Evolutionary conservation across 2,797 vertebrate genomes (phyloP), one percentile per base, ranked within the genome.

Genomic region (Phaenicophaeus curvirostris): DNA sequence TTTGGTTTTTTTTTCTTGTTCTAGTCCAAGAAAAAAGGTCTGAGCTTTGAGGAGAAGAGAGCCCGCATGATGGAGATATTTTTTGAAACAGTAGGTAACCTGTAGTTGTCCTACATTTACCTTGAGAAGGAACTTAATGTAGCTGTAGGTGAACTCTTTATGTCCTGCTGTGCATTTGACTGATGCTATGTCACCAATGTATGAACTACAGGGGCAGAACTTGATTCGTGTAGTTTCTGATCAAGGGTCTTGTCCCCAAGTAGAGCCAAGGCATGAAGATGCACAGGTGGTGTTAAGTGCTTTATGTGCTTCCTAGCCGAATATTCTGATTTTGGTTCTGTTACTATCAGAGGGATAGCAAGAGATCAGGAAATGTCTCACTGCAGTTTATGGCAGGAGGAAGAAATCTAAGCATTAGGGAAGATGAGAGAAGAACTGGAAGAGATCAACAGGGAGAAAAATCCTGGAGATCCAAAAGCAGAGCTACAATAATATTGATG

Each of bases 31-130:
- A 99, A 99, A 97, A 99, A 98, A 97, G 99, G 99, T 58, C 96
- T 99, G 53, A 99, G 99, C 96, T 97, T 98, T 94, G 99, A 99
- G 94, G 99, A 99, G 97, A 99, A 99, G 96, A 99, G 99, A 97
- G 96, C 95, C 59, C 99, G 99, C 15, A 99, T 99, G 99, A 99
- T 99, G 99, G 99, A 99, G 96, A 99, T 99, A 94, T 99, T 99
- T 97, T 99, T 99, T 98, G 99, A 99, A 97, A 98, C 98, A 4
- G 99, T 99, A 96, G 98, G 98, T 99, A 87, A 95, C 98, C 97
- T 96, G 39, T 28, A 42, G 19, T n/a, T 50, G 31, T 61, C 46
- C 14, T 85, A 28, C 9, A 8, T 39, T 71, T 67, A 46, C 5
- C 1, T 13, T 2, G 9, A 55, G 61, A 75, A 16, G 19, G 48